Evolutionary conservation across 2,888 invertebrate genomes (phyloP).

Genomic region (Aricia artaxerxes): DNA sequence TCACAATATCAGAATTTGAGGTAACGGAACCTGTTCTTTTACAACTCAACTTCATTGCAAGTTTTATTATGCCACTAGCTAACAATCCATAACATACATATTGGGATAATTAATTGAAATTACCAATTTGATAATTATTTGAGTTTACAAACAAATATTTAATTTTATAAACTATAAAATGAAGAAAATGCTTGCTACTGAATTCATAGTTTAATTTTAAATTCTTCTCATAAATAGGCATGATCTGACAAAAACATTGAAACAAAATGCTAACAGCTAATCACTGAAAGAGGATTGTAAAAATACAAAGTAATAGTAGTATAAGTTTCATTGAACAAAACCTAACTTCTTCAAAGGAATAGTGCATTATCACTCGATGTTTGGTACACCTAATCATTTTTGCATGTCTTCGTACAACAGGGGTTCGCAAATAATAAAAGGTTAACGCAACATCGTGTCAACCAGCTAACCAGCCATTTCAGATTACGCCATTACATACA

Average conservation of each 20-base stretch:
- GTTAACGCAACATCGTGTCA: constrained; percentile 44
- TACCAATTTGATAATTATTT: neutral
- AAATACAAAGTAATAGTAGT: neutral
- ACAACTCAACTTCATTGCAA: neutral
- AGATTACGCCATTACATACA: constrained; percentile 50
- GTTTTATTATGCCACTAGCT: neutral
- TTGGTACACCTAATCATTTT: neutral
- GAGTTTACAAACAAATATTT: neutral
- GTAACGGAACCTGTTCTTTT: neutral
- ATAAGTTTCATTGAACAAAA: neutral
- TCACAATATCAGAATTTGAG: neutral
- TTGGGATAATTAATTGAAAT: neutral
- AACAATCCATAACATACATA: neutral
- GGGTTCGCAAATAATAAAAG: constrained; percentile 46
- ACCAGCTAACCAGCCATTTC: constrained; percentile 38
- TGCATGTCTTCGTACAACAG: constrained; percentile 33
- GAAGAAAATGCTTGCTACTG: neutral
- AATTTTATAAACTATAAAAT: neutral
- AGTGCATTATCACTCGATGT: neutral
- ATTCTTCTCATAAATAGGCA: neutral
- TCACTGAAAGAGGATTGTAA: neutral
- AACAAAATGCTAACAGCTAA: neutral
- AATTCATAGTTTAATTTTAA: neutral
- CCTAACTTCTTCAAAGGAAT: neutral
- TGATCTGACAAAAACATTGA: neutral